Evolutionary conservation across 2,888 invertebrate genomes (phyloP).

Genomic region (Folsomia candida): DNA sequence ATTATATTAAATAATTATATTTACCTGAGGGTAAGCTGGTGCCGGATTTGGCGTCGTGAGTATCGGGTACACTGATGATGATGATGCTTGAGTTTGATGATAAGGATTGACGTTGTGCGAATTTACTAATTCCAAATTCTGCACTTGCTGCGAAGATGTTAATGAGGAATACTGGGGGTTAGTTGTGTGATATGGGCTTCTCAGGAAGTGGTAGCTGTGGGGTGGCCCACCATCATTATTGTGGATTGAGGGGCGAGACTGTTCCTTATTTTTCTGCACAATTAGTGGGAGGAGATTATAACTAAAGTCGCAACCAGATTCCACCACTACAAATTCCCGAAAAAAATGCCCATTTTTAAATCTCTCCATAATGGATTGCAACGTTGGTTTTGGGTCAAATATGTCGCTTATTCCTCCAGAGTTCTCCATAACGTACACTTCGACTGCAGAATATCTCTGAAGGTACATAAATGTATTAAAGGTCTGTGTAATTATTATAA

Average conservation of each 20-base stretch:
- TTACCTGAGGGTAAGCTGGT: neutral
- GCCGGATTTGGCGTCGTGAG: neutral
- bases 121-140: neutral
- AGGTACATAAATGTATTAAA: neutral
- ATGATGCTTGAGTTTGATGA: neutral
- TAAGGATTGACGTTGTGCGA: neutral
- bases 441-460: conserved; percentile 31
- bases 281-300: conserved; percentile 28
- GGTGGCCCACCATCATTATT: neutral
- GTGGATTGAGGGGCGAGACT: neutral
- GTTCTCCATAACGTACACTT: conserved; percentile 22
- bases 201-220: neutral
- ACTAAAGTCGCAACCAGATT: conserved; percentile 34
- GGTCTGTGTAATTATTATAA: neutral
- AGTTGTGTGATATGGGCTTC: conserved; percentile 4
- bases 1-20: too few relatives aligned
- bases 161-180: neutral
- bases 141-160: neutral
- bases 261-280: neutral
- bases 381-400: neutral
- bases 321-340: conserved; percentile 30
- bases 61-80: neutral
- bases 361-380: neutral
- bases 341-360: conserved; percentile 9
- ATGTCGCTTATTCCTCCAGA: neutral